Conservation (phyloP, 1,140 invertebrate genomes). For the Sarcophaga peregrina region DNA sequence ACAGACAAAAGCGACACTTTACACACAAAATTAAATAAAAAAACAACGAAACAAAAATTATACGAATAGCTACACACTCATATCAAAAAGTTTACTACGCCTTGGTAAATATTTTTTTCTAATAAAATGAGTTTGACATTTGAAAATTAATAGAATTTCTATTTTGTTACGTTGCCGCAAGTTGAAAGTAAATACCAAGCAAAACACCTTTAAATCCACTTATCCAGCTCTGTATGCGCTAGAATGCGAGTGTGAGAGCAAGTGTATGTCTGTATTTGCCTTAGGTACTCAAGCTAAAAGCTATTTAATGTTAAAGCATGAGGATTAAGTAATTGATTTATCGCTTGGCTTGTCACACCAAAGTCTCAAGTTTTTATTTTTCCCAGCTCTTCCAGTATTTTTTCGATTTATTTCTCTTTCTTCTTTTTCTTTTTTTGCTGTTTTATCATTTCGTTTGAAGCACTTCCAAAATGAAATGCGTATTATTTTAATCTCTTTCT, state of each 20-base stretch:
- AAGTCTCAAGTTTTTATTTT: neutral
- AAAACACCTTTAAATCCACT: conserved; percentile 11
- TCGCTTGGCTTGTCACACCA: conserved; percentile 6
- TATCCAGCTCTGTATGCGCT: neutral
- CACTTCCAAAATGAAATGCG: conserved; percentile 1
- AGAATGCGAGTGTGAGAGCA: neutral
- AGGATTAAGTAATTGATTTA: neutral
- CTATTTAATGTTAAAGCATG: neutral
- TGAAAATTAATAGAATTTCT: no score
- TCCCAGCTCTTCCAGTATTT: neutral
- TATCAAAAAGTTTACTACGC: no score
- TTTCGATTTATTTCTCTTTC: neutral
- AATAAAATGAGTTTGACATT: no score
- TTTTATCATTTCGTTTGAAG: neutral
- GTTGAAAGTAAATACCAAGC: neutral
- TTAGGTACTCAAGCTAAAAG: neutral
- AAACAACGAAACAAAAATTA: no score
- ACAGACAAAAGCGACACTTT: no score
- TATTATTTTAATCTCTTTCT: conserved; percentile 5
- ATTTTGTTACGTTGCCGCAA: no score
- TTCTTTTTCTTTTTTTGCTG: neutral
- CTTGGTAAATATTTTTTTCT: no score
- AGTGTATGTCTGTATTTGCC: no score
- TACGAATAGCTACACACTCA: no score
- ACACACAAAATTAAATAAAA: no score